Evolutionary conservation across 2,888 invertebrate species (phyloP).

Genomic region (Margaritifera margaritifera): DNA sequence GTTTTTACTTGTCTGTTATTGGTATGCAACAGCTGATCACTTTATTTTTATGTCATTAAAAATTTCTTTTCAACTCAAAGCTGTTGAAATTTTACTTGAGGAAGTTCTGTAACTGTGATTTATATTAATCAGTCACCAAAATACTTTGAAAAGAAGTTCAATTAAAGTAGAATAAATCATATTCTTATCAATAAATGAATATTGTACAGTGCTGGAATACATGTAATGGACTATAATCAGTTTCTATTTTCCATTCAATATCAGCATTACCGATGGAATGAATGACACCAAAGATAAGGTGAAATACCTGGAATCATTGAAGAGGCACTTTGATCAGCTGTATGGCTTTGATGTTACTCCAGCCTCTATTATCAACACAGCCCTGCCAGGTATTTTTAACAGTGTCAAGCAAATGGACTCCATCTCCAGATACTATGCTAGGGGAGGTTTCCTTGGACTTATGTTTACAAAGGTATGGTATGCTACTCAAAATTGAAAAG

Average conservation of each 20-base stretch:
- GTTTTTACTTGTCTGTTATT: too few relatives aligned
- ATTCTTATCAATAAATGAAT: too few relatives aligned
- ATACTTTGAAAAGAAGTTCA: too few relatives aligned
- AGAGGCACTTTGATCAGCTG: constrained; percentile 69
- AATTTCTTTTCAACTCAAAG: too few relatives aligned
- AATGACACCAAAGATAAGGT: constrained; percentile 73
- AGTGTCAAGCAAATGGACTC: constrained; percentile 72
- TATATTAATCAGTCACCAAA: too few relatives aligned
- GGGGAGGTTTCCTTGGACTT: constrained; percentile 70
- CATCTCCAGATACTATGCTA: constrained; percentile 70
- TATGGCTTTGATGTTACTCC: constrained; percentile 68
- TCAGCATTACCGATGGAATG: constrained; percentile 72
- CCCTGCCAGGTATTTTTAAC: constrained; percentile 69
- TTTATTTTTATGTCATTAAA: too few relatives aligned
- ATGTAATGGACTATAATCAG: neutral
- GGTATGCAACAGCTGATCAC: too few relatives aligned
- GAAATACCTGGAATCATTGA: constrained; percentile 71
- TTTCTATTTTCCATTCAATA: constrained; percentile 7
- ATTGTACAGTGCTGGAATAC: too few relatives aligned
- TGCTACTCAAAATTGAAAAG: too few relatives aligned
- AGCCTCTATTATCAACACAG: constrained; percentile 63
- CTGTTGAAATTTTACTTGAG: too few relatives aligned
- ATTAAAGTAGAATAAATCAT: too few relatives aligned
- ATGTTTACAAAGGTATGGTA: constrained; percentile 68
- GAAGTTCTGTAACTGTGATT: too few relatives aligned